Conservation (phyloP, 2,888 invertebrate species). For the Alsophila aescularia region DNA sequence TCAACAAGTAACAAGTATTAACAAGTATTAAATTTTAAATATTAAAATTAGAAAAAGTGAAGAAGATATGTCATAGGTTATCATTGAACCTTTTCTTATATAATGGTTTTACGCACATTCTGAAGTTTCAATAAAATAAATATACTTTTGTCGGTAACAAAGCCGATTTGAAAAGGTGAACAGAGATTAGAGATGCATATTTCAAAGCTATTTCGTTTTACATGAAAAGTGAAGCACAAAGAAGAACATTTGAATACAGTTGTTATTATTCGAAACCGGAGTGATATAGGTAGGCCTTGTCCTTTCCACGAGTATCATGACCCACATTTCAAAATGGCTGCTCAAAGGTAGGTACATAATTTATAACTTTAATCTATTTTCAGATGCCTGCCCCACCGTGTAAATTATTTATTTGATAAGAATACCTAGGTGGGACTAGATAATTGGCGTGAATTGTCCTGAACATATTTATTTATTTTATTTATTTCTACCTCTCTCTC, state of each 20-base stretch:
- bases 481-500: not conserved
- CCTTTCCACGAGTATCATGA: constrained; percentile 42
- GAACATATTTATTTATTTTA: too few species aligned
- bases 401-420: too few species aligned
- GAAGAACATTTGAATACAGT: constrained; percentile 27
- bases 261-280: constrained; percentile 15
- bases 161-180: not conserved
- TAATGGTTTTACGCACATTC: too few species aligned
- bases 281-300: constrained; percentile 24
- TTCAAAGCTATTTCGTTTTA: constrained; percentile 8
- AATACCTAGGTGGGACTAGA: too few species aligned
- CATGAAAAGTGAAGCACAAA: constrained; percentile 17
- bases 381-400: constrained; percentile 16
- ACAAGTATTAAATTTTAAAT: too few species aligned
- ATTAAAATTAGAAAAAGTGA: too few species aligned
- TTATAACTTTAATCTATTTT: constrained; percentile 52
- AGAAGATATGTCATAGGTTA: too few species aligned
- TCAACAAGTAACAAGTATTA: too few species aligned
- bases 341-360: constrained; percentile 54
- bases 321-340: constrained; percentile 51
- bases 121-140: too few species aligned
- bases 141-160: not conserved
- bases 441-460: too few species aligned
- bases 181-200: not conserved
- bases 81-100: too few species aligned